phyloP scores from a whole-genome alignment of 2,888 invertebrate species.

The Heliconius sara region DNA sequence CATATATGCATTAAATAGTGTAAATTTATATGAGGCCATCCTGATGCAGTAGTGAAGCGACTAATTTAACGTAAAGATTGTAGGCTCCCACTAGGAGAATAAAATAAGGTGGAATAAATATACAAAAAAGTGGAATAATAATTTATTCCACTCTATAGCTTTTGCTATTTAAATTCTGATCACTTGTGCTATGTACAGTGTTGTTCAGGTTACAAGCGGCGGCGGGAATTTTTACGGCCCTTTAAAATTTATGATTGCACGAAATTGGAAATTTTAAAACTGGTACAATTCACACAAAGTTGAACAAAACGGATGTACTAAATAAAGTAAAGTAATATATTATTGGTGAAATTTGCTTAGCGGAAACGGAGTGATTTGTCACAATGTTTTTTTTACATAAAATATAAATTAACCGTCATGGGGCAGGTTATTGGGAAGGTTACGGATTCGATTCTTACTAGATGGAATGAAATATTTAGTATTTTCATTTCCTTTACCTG shows the following conservation, averaged over 20 bases:
- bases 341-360: neutral
- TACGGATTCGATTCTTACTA: no score
- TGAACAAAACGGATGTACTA: neutral
- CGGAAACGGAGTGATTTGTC: neutral
- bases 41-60: neutral
- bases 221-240: slow-evolving; percentile 46
- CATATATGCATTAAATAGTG: neutral
- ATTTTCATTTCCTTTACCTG: no score
- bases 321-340: neutral
- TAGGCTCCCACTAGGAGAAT: neutral
- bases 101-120: no score
- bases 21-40: neutral
- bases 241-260: slow-evolving; percentile 46
- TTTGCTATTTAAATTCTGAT: slow-evolving; percentile 16
- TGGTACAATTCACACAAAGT: slow-evolving; percentile 19
- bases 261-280: slow-evolving; percentile 41
- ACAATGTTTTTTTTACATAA: neutral
- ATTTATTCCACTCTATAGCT: slow-evolving; percentile 10
- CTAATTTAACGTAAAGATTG: neutral
- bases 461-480: no score
- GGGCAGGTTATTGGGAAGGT: no score
- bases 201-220: slow-evolving; percentile 18
- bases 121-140: neutral
- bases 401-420: neutral
- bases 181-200: slow-evolving; percentile 12